Base-by-base conservation (phyloP, 2,888 invertebrate species). In the Gastracanthus pulcherrimus region DNA sequence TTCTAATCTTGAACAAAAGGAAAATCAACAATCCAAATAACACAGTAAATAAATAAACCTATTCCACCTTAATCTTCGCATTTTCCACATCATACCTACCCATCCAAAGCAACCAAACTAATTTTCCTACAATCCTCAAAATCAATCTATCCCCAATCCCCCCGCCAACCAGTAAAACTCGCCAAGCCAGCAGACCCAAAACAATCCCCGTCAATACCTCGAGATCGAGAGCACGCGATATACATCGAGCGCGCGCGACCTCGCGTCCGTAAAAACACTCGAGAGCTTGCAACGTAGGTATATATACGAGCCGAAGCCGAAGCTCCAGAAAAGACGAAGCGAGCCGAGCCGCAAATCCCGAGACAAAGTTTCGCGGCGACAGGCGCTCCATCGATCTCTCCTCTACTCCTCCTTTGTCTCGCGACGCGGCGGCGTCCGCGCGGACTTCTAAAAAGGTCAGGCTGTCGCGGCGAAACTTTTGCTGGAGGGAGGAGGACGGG, bases 401-500 rank as follows among this genome's bases (percentile, higher is more conserved):
- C 51, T 23, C 19, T 55, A 11, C 26, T 19, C 19, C 7, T 23
- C 11, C 41, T 66, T 41, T 66, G 16, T 66, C 26, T 66, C 38
- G n/a, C 55, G 11, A n/a, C n/a, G 9, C 9, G 23, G 19, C 55
- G 26, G 19, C 41, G n/a, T n/a, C 41, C 19, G 16, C 19, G 16
- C 29, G 41, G 26, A 67, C 36, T 26, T 41, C 36, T 67, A 67
- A 45, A 67, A 67, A 67, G 67, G 67, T 67, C 67, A 66, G 66
- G 16, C 36, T 41, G 41, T 16, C 23, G 23, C 51, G 2, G 1
- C 51, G 51, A 55, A 55, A 55, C 11, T 55, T 23, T 26, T 11
- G 55, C 26, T 23, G 4, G 26, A 3, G 58, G 4, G 16, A 16
- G n/a, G 19, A 34, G 19, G n/a, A 7, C 7, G 31, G n/a, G 11